Conservation (phyloP, 1,140 invertebrate genomes). For the Brachionus koreanus region DNA sequence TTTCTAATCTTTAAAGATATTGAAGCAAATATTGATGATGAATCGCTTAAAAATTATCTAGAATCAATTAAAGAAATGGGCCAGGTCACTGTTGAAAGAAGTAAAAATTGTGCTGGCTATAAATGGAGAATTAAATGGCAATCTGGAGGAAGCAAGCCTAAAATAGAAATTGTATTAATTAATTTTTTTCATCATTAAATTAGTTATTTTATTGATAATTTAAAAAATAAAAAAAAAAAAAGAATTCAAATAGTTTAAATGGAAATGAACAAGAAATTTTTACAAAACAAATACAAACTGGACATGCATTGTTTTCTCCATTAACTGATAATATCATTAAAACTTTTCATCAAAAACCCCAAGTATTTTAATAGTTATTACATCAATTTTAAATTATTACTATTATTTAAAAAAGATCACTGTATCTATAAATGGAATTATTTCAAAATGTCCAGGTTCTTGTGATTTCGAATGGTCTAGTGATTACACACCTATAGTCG, state of each 20-base stretch:
- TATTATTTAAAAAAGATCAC: not conserved
- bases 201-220: not conserved
- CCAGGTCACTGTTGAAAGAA: not conserved
- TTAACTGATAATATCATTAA: constrained; percentile 50
- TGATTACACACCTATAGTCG: not conserved
- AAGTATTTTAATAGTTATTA: too few relatives aligned
- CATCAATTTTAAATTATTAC: too few relatives aligned
- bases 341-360: constrained; percentile 48
- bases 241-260: not conserved
- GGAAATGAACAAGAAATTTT: not conserved
- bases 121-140: constrained; percentile 47
- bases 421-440: not conserved
- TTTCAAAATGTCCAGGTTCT: not conserved
- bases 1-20: not conserved
- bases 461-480: constrained; percentile 27
- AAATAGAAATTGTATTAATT: constrained; percentile 31
- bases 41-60: constrained; percentile 1
- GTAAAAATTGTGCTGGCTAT: constrained; percentile 47
- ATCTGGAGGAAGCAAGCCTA: constrained; percentile 48
- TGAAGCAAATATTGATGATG: not conserved
- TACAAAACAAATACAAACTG: not conserved
- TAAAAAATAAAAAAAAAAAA: not conserved
- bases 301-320: constrained; percentile 45
- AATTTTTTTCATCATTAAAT: not conserved
- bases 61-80: not conserved